Evolutionary conservation across 2,888 invertebrate genomes (phyloP).

Genomic region (Reticulitermes lucifugus): DNA sequence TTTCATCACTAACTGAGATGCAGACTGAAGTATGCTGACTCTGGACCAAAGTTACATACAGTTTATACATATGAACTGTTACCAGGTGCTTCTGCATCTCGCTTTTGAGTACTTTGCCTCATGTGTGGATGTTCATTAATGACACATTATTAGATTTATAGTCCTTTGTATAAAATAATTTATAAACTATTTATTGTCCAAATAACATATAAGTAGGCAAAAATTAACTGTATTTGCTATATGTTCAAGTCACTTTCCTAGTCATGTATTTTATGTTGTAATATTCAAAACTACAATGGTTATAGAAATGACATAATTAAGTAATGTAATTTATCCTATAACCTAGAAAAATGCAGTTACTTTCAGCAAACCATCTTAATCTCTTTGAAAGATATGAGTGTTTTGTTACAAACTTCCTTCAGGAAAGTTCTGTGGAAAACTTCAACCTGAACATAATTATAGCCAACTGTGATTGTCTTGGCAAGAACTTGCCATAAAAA

Average conservation of each 20-base stretch:
- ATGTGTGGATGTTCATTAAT: background rate
- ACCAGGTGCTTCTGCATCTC: background rate
- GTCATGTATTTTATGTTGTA: slow-evolving; percentile 1
- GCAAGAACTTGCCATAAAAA: no score
- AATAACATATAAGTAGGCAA: background rate
- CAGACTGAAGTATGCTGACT: background rate
- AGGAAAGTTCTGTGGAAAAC: no score
- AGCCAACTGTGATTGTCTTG: no score
- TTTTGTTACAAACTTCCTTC: no score
- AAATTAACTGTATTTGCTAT: background rate
- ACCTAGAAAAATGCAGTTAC: no score
- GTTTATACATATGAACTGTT: background rate
- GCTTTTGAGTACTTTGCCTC: background rate
- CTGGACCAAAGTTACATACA: background rate
- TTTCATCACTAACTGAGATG: background rate
- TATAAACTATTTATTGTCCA: slow-evolving; percentile 23
- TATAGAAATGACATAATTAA: background rate
- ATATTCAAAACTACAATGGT: background rate
- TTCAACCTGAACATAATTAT: no score
- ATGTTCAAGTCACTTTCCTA: slow-evolving; percentile 8
- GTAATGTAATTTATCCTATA: no score
- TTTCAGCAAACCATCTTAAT: no score
- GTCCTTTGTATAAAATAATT: slow-evolving; percentile 25
- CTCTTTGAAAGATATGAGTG: no score
- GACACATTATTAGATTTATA: slow-evolving; percentile 19